Percentiles rank a stretch among this genome's conserved stretches.
Evolutionary conservation across 2,888 invertebrate species (phyloP).

Genomic region (Caenorhabditis parvicauda): DNA sequence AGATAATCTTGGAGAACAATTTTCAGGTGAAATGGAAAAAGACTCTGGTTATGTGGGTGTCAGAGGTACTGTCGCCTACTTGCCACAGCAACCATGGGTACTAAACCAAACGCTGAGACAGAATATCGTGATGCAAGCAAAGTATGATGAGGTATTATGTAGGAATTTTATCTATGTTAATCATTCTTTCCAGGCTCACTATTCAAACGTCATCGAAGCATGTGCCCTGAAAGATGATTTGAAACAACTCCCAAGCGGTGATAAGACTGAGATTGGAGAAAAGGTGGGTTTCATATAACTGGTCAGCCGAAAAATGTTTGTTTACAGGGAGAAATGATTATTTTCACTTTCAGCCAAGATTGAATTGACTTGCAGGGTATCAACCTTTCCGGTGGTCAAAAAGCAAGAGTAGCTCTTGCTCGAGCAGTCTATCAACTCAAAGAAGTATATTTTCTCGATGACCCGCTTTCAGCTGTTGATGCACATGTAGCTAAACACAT

Average conservation of each 20-base stretch:
- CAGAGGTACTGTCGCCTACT: constrained; percentile 74
- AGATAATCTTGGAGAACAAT: constrained; percentile 70
- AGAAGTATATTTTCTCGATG: constrained; percentile 88
- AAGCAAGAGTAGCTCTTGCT: constrained; percentile 80
- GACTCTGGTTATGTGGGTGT: constrained; percentile 51
- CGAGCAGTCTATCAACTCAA: constrained; percentile 83
- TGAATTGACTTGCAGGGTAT: constrained; percentile 41
- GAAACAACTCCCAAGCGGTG: constrained; percentile 48
- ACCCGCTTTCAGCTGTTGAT: constrained; percentile 91
- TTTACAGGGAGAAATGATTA: neutral
- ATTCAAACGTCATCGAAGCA: constrained; percentile 31
- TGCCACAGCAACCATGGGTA: constrained; percentile 95
- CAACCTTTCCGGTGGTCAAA: constrained; percentile 60
- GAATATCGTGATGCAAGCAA: constrained; percentile 71
- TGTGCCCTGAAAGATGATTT: constrained; percentile 53
- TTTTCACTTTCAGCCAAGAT: neutral
- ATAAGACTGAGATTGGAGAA: constrained; percentile 60
- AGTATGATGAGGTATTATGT: constrained; percentile 14
- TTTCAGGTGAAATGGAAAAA: constrained; percentile 70
- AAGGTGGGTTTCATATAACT: constrained; percentile 24
- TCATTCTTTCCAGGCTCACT: constrained; percentile 13
- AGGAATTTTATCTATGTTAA: neutral
- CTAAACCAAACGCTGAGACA: constrained; percentile 87
- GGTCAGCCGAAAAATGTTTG: neutral
- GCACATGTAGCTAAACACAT: constrained; percentile 93